Base-by-base conservation (phyloP, 2,888 invertebrate genomes). In the Zonitis immaculata region DNA sequence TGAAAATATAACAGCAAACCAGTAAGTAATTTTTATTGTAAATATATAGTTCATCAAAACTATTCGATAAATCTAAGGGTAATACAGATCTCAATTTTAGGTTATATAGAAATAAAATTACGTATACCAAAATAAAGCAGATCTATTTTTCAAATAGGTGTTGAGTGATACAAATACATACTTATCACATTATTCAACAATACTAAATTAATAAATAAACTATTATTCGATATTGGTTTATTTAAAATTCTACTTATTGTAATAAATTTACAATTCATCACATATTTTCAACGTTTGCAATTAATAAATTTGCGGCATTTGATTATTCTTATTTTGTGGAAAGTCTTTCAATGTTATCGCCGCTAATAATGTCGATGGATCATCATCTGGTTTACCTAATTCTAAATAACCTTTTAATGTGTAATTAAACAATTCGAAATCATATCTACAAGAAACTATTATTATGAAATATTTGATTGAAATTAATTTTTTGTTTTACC, bases 341-440 rank as follows among this genome's bases (percentile, higher is more conserved):
- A 62, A 61, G 57, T 70, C 68, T 58, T 72, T 71, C 63, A 70
- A 64, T 44, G 67, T 71, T 43, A 74, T 73, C 14, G 75, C 74
- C 35, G 71, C 70, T 47, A 73, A 54, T 16, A 75, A 60, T 26
- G 67, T 67, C 8, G 73, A 69, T 20, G 74, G 74, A 60, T 76
- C 74, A 43, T 70, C 67, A 52, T 76, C 75, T 44, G 73, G 72
- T 59, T 72, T 74, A 20, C 80, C 82, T 64, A 85, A 77, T 64
- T 85, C 82, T 66, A 87, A 77, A 72, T 86, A 89, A 60, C 82
- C 83, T 62, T 84, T 81, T 67, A 88, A 80, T 54, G 87, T 86
- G 73, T 94, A 95, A 70, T 88, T 89, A 78, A 95, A 95, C 57
- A 95, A 79, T 72, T 87, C 84, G 75, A 93, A 93, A 76, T 95